These are phyloP conservation scores for Epiblema foenella DNA, from an alignment of 2,888 invertebrate species.

Conservation along the genomic window DNA sequence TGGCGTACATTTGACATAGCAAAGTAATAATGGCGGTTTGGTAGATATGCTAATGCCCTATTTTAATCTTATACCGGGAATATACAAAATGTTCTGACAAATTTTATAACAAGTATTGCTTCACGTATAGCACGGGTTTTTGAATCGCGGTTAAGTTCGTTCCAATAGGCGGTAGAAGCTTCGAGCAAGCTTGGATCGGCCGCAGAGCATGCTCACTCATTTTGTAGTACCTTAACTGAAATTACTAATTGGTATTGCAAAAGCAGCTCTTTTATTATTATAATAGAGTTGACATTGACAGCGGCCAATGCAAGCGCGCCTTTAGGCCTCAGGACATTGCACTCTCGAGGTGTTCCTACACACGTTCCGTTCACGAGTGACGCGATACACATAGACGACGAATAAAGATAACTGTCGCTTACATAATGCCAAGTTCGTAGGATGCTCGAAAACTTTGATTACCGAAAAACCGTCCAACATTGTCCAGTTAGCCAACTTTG, in stretches of 20 bases:
- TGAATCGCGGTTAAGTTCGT: conserved; percentile 22
- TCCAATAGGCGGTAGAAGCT: conserved; percentile 23
- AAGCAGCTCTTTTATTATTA: not conserved
- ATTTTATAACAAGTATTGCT: conserved; percentile 42
- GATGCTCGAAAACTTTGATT: not conserved
- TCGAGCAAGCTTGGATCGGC: not conserved
- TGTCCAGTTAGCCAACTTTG: not conserved
- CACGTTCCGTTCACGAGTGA: conserved; percentile 24
- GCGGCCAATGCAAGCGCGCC: conserved; percentile 1
- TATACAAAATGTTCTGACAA: conserved; percentile 36
- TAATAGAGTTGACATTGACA: not conserved
- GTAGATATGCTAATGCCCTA: conserved; percentile 11
- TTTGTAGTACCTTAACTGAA: not conserved
- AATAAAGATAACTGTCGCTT: conserved; percentile 13
- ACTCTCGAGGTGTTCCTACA: conserved; percentile 27
- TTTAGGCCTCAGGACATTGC: conserved; percentile 6
- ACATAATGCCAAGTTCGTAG: conserved; percentile 16
- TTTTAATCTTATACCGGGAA: conserved; percentile 36
- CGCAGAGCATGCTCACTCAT: not conserved
- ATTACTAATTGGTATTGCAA: not conserved
- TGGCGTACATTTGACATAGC: not conserved
- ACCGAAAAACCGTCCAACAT: conserved; percentile 12
- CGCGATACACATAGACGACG: conserved; percentile 16
- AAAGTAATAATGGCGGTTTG: conserved; percentile 14
- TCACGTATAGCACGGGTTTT: conserved; percentile 31